phyloP scores from a whole-genome alignment of 2,888 invertebrate species.

The Drosophila rubida region DNA sequence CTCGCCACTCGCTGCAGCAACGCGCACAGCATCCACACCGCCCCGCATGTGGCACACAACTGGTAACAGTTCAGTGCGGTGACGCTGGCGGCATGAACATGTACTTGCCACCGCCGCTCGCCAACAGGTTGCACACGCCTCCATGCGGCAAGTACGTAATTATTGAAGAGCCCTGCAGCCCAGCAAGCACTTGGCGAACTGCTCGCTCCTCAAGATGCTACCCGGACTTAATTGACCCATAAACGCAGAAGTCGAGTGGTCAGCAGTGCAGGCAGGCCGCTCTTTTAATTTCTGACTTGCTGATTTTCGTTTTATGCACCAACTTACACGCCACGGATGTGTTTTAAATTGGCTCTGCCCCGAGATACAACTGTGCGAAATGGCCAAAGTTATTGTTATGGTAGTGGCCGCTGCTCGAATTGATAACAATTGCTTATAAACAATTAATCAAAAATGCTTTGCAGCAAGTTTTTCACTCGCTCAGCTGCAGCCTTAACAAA shows the following conservation, averaged over 20 bases:
- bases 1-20: constrained; percentile 26
- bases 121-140: constrained; percentile 38
- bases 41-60: background rate
- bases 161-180: constrained; percentile 2
- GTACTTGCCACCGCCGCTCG: constrained; percentile 7
- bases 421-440: background rate
- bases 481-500: background rate
- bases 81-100: constrained; percentile 11
- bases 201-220: background rate
- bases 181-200: constrained; percentile 3
- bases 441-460: constrained; percentile 6
- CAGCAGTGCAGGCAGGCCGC: background rate
- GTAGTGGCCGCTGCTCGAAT: background rate
- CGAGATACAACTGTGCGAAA: background rate
- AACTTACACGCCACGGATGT: background rate
- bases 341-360: background rate
- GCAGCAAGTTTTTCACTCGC: background rate
- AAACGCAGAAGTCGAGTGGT: constrained; percentile 22
- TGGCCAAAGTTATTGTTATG: background rate
- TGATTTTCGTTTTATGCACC: constrained; percentile 3
- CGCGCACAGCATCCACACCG: constrained; percentile 69
- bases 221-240: constrained; percentile 44
- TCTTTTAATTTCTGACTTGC: constrained; percentile 9
- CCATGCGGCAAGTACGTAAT: constrained; percentile 24
- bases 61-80: constrained; percentile 30